phyloP scores from a whole-genome alignment of 1,140 invertebrate species.

The Cotesia typhae region DNA sequence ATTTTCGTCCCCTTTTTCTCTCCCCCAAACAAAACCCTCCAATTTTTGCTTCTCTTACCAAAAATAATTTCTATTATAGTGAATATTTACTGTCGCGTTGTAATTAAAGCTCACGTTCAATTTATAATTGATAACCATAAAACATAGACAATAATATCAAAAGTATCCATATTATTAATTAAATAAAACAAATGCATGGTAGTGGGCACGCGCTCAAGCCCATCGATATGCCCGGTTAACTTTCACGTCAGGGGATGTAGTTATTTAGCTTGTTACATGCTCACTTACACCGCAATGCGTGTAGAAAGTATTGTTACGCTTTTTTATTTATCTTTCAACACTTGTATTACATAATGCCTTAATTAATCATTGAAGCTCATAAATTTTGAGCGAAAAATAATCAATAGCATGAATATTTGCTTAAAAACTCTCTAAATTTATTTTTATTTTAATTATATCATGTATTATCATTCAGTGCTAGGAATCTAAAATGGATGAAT shows the following conservation, averaged over 20 bases:
- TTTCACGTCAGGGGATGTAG: constrained; percentile 59
- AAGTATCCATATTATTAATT: neutral
- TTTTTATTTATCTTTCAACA: constrained; percentile 7
- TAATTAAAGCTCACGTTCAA: too few species aligned
- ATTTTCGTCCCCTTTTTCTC: constrained; percentile 27
- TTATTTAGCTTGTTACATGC: constrained; percentile 58
- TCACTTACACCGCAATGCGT: constrained; percentile 53
- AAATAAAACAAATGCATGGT: neutral
- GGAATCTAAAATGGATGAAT: too few species aligned
- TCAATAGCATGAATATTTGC: neutral
- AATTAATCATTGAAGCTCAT: too few species aligned
- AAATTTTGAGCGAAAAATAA: neutral
- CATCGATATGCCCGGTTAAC: constrained; percentile 56
- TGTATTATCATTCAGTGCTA: too few species aligned
- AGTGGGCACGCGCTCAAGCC: constrained; percentile 51
- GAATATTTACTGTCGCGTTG: too few species aligned
- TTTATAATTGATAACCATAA: too few species aligned
- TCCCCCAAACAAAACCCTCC: constrained; percentile 30
- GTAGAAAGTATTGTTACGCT: constrained; percentile 36
- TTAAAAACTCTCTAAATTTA: too few species aligned
- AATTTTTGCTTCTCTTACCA: neutral
- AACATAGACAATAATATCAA: too few species aligned
- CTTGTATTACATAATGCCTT: neutral
- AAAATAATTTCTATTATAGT: too few species aligned
- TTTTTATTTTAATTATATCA: too few species aligned